A percentile compares a stretch with the other conserved stretches of the same genome.
Conservation (phyloP, 2,113 vertebrate genomes). For the Ailurus styani region DNA sequence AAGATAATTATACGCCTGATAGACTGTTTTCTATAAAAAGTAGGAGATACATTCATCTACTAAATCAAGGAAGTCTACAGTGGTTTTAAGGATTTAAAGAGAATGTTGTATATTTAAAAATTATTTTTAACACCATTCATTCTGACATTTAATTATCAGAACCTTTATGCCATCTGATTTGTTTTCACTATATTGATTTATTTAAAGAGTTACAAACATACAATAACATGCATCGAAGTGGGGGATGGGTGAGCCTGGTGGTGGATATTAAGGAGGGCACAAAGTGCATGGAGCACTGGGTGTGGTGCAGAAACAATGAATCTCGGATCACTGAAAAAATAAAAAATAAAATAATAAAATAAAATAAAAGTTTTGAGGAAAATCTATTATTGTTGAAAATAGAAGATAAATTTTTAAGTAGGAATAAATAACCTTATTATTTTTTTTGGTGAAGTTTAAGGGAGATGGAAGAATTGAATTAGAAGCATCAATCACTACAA, state of each 20-base stretch:
- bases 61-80: neutral
- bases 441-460: neutral
- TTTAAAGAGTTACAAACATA: neutral
- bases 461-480: neutral
- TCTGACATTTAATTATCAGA: neutral
- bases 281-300: too few species aligned
- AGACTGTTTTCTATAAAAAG: neutral
- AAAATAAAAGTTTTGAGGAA: neutral
- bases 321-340: too few species aligned
- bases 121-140: neutral
- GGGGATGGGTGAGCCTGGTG: too few species aligned
- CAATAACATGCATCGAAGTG: neutral
- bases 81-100: neutral
- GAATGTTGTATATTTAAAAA: neutral
- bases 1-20: neutral
- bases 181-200: neutral
- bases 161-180: neutral
- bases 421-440: neutral
- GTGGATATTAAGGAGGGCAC: too few species aligned
- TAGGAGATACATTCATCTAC: neutral
- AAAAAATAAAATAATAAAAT: too few species aligned
- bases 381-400: neutral
- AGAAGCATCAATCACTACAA: neutral
- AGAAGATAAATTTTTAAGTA: neutral
- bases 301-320: too few species aligned